These are phyloP conservation scores for Athripsodes cinereus DNA, from an alignment of 2,888 invertebrate species.

Conservation along the genomic window DNA sequence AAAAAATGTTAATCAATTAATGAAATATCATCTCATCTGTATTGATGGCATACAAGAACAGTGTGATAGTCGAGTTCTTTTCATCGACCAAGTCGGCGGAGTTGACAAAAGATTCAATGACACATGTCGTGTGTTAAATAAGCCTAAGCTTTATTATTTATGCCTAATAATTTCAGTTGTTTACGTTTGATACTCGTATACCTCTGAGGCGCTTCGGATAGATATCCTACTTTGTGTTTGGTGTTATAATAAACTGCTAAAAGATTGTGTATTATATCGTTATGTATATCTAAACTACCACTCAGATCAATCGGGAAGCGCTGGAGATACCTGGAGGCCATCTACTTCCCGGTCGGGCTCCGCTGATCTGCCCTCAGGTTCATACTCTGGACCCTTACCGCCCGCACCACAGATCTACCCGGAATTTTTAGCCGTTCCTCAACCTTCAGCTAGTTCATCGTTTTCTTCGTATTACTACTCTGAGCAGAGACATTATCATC, in stretches of 20 bases:
- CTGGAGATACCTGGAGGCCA: slow-evolving; percentile 4
- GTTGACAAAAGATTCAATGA: too few relatives aligned
- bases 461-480: neutral
- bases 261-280: neutral
- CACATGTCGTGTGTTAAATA: too few relatives aligned
- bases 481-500: neutral
- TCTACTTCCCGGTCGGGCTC: slow-evolving; percentile 1
- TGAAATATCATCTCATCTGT: too few relatives aligned
- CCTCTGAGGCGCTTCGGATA: too few relatives aligned
- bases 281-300: slow-evolving; percentile 1
- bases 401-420: neutral
- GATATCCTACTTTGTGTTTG: neutral
- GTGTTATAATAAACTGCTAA: neutral
- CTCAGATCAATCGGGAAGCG: slow-evolving; percentile 9
- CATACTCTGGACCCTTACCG: neutral
- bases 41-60: too few relatives aligned
- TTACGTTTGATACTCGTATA: too few relatives aligned
- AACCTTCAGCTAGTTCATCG: slow-evolving; percentile 1
- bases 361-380: neutral
- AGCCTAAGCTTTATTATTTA: too few relatives aligned
- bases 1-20: too few relatives aligned
- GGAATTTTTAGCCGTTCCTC: neutral
- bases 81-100: too few relatives aligned
- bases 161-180: too few relatives aligned
- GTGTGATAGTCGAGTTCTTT: too few relatives aligned